Evolutionary conservation across 2,888 invertebrate species (phyloP).

Genomic region (Erannis defoliaria): DNA sequence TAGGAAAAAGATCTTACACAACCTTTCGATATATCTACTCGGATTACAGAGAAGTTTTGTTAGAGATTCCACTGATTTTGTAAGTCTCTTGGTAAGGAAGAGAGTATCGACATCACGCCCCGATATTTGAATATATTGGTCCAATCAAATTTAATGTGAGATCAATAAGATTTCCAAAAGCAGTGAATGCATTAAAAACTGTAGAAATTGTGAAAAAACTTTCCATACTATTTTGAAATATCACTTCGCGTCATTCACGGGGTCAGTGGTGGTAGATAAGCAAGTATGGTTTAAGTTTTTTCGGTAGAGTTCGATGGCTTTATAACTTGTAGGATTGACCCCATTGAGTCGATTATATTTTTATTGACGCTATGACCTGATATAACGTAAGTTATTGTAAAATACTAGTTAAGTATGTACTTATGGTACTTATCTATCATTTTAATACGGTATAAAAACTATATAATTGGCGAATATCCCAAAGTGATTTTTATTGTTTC

Average conservation of each 20-base stretch:
- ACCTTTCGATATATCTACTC: background rate
- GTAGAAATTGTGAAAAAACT: no score
- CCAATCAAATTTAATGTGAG: no score
- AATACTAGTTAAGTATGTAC: no score
- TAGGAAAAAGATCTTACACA: background rate
- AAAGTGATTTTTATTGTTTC: slow-evolving; percentile 5
- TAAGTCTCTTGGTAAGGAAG: no score
- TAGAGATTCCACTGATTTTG: no score
- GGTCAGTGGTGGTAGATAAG: background rate
- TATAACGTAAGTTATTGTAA: background rate
- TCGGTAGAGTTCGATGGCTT: background rate
- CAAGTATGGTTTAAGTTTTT: background rate
- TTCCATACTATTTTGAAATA: background rate
- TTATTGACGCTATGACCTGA: background rate
- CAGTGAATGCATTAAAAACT: no score
- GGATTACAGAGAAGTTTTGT: no score
- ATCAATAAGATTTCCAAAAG: no score
- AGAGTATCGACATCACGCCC: no score
- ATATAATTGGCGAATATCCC: background rate
- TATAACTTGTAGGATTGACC: background rate
- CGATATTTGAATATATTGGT: no score
- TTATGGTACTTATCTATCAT: background rate
- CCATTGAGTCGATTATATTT: background rate
- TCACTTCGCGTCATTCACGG: background rate
- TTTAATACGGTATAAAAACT: background rate